Percentiles rank a stretch among this genome's conserved stretches.
phyloP scores from a whole-genome alignment of 2,888 invertebrate genomes.

The Mongoloraphidia duomilia region DNA sequence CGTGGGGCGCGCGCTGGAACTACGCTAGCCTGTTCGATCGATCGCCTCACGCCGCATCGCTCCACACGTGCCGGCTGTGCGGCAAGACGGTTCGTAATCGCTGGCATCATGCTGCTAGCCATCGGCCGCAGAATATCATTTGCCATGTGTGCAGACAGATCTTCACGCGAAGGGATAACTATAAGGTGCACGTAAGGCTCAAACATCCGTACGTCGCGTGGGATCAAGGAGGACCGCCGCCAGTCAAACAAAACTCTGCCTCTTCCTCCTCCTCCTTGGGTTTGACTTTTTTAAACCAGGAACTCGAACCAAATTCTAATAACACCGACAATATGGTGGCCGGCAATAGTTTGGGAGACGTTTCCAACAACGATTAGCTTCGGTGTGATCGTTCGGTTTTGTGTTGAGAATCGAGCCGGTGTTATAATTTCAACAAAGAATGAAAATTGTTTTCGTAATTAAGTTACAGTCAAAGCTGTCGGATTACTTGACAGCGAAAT shows the following conservation, averaged over 20 bases:
- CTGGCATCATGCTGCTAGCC: conserved; percentile 53
- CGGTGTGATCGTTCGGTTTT: too few relatives aligned
- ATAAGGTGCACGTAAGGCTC: conserved; percentile 49
- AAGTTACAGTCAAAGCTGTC: too few relatives aligned
- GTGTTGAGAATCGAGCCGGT: too few relatives aligned
- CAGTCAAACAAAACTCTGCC: neutral
- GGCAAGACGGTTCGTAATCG: conserved; percentile 50
- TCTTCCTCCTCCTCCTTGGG: too few relatives aligned
- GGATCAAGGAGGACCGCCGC: neutral
- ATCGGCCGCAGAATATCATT: conserved; percentile 45
- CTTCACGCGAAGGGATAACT: conserved; percentile 50
- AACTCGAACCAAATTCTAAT: too few relatives aligned
- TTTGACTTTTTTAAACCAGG: too few relatives aligned
- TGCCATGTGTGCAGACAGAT: conserved; percentile 47
- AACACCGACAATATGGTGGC: too few relatives aligned
- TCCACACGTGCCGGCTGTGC: conserved; percentile 45
- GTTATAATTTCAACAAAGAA: too few relatives aligned
- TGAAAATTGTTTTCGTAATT: too few relatives aligned
- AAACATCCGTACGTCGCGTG: conserved; percentile 31
- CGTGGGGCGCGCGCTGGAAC: conserved; percentile 11
- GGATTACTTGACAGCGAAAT: too few relatives aligned
- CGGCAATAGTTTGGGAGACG: too few relatives aligned
- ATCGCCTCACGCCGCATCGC: conserved; percentile 22
- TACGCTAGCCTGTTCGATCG: conserved; percentile 24
- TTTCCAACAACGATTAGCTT: too few relatives aligned